Conservation (phyloP, 2,797 vertebrate species). For the Neosilurus mollespiculum region DNA sequence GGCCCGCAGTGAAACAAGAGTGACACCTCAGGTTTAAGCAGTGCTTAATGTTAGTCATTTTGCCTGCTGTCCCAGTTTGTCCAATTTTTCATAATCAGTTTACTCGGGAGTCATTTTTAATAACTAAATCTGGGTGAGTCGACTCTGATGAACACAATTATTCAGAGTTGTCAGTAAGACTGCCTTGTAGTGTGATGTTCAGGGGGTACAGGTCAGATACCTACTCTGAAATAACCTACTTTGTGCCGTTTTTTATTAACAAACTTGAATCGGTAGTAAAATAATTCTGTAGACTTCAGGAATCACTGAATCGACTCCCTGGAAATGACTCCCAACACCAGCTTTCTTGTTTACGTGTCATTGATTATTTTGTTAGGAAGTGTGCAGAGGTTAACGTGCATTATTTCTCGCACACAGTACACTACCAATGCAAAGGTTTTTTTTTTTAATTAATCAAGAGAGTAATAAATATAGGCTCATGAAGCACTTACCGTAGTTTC, state of each 20-base stretch:
- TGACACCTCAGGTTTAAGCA: too few species aligned
- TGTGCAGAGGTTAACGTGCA: background rate
- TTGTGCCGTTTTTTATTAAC: background rate
- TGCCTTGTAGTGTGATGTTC: background rate
- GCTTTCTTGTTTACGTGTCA: too few species aligned
- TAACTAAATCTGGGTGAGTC: background rate
- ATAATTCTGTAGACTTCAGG: background rate
- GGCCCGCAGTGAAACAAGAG: too few species aligned
- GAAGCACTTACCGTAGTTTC: constrained; percentile 20
- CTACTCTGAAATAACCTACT: background rate
- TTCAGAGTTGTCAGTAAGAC: background rate
- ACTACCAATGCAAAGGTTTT: background rate
- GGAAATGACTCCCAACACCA: background rate
- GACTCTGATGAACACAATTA: background rate
- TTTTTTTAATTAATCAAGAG: too few species aligned
- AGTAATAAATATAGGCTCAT: background rate
- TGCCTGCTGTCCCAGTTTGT: too few species aligned
- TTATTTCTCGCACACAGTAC: background rate
- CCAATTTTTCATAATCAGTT: too few species aligned
- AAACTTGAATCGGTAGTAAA: background rate
- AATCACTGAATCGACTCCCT: background rate
- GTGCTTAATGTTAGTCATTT: background rate
- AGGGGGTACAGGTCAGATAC: background rate
- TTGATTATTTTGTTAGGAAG: background rate
- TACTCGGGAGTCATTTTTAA: background rate